phyloP scores from a whole-genome alignment of 2,113 vertebrate genomes.

The Gavialis gangeticus region DNA sequence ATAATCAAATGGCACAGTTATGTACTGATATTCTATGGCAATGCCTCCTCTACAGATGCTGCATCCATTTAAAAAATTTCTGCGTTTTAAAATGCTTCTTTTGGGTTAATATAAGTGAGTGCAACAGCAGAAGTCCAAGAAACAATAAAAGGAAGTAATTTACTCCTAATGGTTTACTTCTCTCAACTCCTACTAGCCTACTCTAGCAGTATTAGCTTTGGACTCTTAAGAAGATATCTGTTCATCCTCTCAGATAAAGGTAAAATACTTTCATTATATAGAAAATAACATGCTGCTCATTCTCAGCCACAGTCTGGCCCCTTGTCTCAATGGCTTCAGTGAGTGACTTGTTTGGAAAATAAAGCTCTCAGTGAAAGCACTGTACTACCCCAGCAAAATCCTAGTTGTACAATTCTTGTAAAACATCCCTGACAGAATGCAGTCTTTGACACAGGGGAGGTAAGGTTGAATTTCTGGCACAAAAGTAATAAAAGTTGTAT shows the following conservation, averaged over 20 bases:
- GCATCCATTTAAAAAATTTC: not conserved
- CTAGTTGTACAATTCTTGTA: not conserved
- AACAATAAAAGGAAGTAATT: not conserved
- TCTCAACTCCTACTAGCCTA: not conserved
- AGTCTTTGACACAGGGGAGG: not conserved
- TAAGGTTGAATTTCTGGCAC: not conserved
- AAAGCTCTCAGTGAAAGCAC: not conserved
- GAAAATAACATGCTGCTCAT: not conserved
- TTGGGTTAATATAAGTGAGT: not conserved
- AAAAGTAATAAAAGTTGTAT: not conserved
- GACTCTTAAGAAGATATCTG: not conserved
- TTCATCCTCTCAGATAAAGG: not conserved
- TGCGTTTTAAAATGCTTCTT: not conserved
- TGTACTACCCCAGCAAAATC: not conserved
- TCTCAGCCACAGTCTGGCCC: not conserved
- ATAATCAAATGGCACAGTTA: not conserved
- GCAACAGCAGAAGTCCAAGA: not conserved
- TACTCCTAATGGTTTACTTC: not conserved
- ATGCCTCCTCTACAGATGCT: not conserved
- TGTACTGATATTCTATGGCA: not conserved
- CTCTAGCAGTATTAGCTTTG: not conserved
- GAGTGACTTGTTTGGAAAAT: not conserved
- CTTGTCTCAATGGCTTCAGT: not conserved
- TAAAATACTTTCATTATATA: constrained; percentile 39
- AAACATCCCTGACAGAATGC: accelerated